phyloP scores from a whole-genome alignment of 2,797 vertebrate genomes.

The Schizothorax lantsangensis region DNA sequence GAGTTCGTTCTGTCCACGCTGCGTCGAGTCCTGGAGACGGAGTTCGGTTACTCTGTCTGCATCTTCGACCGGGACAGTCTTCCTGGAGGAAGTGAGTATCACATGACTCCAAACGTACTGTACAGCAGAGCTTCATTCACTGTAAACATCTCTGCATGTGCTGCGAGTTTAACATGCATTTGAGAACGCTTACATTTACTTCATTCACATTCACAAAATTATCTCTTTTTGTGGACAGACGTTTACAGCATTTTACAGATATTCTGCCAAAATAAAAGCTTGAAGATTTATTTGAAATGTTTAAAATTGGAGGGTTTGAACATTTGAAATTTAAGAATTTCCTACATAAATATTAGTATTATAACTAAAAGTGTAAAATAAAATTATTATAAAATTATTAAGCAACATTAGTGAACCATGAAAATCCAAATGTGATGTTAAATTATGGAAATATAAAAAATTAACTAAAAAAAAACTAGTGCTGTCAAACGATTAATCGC shows the following conservation, averaged over 20 bases:
- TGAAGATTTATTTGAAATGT: background rate
- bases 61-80: conserved; percentile 97
- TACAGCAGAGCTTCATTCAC: background rate
- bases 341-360: background rate
- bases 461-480: background rate
- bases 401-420: too few relatives aligned
- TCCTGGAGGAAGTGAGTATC: conserved; percentile 94
- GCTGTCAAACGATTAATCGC: background rate
- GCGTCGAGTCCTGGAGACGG: conserved; percentile 88
- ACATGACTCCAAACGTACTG: background rate
- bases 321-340: background rate
- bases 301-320: background rate
- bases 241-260: background rate
- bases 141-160: background rate
- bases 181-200: background rate
- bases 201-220: too few relatives aligned
- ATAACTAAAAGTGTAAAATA: background rate
- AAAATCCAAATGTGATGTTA: too few relatives aligned
- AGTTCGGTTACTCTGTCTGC: conserved; percentile 93
- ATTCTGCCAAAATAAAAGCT: background rate
- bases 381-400: background rate
- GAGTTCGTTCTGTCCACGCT: conserved; percentile 91
- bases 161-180: background rate
- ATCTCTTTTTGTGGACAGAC: background rate
- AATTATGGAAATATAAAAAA: too few relatives aligned